phyloP scores from a whole-genome alignment of 2,797 vertebrate genomes.

The Megalops cyprinoides region DNA sequence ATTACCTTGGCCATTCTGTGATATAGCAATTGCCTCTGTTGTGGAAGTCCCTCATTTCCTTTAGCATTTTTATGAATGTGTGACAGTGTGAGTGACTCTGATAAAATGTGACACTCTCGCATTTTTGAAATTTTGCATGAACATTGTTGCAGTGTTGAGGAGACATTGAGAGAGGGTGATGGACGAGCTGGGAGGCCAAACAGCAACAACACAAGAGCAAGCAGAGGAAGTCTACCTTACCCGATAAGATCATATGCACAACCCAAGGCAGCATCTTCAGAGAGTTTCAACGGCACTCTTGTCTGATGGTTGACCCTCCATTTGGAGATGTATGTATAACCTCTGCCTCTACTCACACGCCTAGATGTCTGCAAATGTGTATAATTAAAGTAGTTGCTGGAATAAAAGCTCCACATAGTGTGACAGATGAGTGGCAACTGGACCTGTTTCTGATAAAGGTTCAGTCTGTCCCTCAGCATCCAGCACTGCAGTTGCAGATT shows the following conservation, averaged over 20 bases:
- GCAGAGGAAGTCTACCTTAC: not conserved
- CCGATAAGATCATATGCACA: not conserved
- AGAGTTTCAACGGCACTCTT: not conserved
- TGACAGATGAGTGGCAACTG: not conserved
- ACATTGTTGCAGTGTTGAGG: not conserved
- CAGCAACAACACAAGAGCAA: not conserved
- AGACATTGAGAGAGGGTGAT: not conserved
- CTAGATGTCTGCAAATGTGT: not conserved
- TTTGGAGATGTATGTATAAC: not conserved
- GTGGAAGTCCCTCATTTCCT: not conserved
- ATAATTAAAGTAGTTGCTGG: not conserved
- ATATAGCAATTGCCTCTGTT: conserved; percentile 18
- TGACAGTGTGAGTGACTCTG: too few relatives aligned
- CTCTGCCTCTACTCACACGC: not conserved
- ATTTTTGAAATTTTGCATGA: not conserved
- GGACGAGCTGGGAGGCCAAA: not conserved
- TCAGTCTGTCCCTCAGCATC: not conserved
- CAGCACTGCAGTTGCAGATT: conserved; percentile 9
- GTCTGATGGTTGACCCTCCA: not conserved
- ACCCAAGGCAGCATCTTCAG: not conserved
- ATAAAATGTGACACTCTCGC: not conserved
- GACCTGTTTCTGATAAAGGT: not conserved
- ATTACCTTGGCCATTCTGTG: conserved; percentile 15
- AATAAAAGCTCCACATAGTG: not conserved
- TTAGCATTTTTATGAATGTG: not conserved